phyloP scores from a whole-genome alignment of 2,113 vertebrate species.

The Telmatochromis sp. region DNA sequence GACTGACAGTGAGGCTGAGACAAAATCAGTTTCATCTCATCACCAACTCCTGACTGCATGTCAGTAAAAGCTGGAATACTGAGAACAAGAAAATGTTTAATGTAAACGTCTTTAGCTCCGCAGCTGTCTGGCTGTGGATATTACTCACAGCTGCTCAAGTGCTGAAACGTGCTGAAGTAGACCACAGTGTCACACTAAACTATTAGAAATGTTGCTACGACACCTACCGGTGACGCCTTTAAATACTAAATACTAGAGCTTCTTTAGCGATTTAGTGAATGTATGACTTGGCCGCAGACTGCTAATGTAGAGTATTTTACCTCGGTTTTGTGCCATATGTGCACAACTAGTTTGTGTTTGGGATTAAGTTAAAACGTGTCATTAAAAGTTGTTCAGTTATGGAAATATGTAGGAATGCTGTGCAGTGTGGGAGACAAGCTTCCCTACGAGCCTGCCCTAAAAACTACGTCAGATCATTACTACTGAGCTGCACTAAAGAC shows the following conservation, averaged over 20 bases:
- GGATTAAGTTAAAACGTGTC: background rate
- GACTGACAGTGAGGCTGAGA: background rate
- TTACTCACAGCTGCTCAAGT: background rate
- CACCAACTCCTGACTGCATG: background rate
- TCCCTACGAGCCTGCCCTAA: background rate
- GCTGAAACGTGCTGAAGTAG: background rate
- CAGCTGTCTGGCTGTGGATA: background rate
- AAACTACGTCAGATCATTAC: background rate
- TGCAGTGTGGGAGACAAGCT: background rate
- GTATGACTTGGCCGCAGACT: background rate
- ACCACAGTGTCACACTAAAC: background rate
- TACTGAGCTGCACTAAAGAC: background rate
- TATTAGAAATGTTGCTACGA: background rate
- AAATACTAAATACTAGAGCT: background rate
- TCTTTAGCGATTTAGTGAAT: background rate
- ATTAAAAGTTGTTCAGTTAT: background rate
- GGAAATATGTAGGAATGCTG: background rate
- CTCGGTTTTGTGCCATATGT: background rate
- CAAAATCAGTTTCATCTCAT: background rate
- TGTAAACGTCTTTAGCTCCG: background rate
- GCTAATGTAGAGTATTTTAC: background rate
- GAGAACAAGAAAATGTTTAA: background rate
- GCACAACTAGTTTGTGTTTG: background rate
- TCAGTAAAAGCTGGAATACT: background rate
- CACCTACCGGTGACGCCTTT: conserved; percentile 29